phyloP scores from a whole-genome alignment of 2,888 invertebrate genomes.

The Lasioglossum leucozonium region DNA sequence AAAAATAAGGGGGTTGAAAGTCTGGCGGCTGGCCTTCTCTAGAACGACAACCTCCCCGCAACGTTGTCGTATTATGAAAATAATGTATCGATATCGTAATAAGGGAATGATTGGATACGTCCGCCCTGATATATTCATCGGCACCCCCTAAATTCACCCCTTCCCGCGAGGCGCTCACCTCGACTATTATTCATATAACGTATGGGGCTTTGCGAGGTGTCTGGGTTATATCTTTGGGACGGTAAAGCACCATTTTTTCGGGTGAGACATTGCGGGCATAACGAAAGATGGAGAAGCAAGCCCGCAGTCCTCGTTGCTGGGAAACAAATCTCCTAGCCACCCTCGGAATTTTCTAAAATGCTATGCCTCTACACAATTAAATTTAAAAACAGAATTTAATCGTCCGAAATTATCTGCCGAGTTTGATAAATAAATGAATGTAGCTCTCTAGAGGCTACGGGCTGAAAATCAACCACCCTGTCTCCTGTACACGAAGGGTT shows the following conservation, averaged over 20 bases:
- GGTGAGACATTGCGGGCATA: slow-evolving; percentile 73
- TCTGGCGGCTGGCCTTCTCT: slow-evolving; percentile 73
- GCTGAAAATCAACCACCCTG: neutral
- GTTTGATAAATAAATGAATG: neutral
- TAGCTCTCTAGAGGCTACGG: neutral
- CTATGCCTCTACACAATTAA: neutral
- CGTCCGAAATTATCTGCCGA: neutral
- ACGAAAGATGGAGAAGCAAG: slow-evolving; percentile 60
- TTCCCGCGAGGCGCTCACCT: slow-evolving; percentile 21
- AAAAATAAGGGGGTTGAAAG: slow-evolving; percentile 43
- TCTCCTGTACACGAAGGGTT: neutral
- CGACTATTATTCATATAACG: slow-evolving; percentile 80
- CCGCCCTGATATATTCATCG: slow-evolving; percentile 75
- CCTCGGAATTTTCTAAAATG: neutral
- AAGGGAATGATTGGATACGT: slow-evolving; percentile 83
- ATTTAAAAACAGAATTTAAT: neutral
- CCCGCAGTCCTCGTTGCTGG: neutral
- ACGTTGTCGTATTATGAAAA: slow-evolving; percentile 72
- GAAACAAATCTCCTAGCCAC: neutral
- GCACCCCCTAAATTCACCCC: slow-evolving; percentile 62
- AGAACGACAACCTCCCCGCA: slow-evolving; percentile 62
- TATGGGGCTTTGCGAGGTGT: slow-evolving; percentile 76
- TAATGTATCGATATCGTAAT: slow-evolving; percentile 84
- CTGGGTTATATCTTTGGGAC: slow-evolving; percentile 75
- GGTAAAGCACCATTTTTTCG: slow-evolving; percentile 53